Base-by-base conservation (phyloP, 2,888 invertebrate species). In the Lottia gigantea region DNA sequence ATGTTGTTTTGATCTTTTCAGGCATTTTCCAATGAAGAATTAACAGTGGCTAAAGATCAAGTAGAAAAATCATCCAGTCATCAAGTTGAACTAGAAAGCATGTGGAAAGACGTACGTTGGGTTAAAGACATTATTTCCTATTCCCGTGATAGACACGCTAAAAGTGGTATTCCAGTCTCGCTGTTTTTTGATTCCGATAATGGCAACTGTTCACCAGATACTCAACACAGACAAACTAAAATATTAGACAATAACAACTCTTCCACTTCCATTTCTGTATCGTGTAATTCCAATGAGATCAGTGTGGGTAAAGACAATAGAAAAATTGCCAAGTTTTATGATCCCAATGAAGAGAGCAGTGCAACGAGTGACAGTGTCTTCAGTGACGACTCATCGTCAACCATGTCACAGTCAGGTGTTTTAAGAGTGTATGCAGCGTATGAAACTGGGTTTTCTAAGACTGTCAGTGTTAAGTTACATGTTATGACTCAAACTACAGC, bases 101-200 rank as follows among this genome's bases (percentile, higher is more conserved):
- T 95, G 3, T 98, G 98, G 98, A 95, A 96, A 85, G 93, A 94
- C 25, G 94, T 95, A 62, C 92, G 99, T 23, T 99, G 98, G 98
- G 91, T 98, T 25, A 95, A 97, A 92, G 97, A 98, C 85, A 93
- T 97, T 8, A 95, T 98, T 69, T 93, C 95, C 0, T 95, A 95
- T 86, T 97, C 98, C 0, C 92, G 98, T 74, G 98, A 98, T 85
- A 92, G 94, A 70, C 83, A 78, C 46, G 75, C 80, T 46, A 76
- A 76, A 2, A 85, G 83, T 46, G 90, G 90, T 31, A 85, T 91
- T 63, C 87, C 88, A 7, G 80, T 90, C 16, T 79, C 81, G 62
- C 78, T 80, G 14, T 76, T 88, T 25, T 79, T 73, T n/a, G 72
- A 72, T 45, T 62, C 66, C 62, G 64, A 63, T 19, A 74, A 74